phyloP scores from a whole-genome alignment of 64 coral and sea anemone species.

The Catalaphyllia jardinei region DNA sequence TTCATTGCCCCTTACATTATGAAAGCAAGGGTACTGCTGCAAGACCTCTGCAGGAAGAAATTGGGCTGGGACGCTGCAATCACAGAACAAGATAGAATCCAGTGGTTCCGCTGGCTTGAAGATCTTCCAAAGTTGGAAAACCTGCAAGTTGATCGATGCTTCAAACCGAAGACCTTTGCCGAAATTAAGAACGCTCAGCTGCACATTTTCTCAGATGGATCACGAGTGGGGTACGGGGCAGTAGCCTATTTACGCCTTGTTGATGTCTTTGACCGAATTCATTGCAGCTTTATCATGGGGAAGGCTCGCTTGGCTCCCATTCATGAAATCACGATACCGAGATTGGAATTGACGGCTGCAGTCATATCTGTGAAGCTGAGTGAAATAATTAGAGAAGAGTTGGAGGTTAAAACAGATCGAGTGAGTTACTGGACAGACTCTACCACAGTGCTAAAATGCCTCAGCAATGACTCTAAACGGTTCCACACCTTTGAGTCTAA shows the following conservation, averaged over 20 bases:
- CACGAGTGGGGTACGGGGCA: conserved; percentile 18
- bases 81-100: neutral
- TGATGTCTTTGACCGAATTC: neutral
- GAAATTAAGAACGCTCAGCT: neutral
- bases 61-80: too few relatives aligned
- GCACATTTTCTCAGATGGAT: conserved; percentile 28
- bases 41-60: too few relatives aligned
- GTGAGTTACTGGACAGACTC: conserved; percentile 42
- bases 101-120: conserved; percentile 28
- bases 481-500: conserved; percentile 50
- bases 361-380: neutral
- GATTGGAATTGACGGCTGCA: neutral
- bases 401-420: neutral
- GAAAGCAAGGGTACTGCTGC: too few relatives aligned
- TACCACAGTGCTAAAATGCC: conserved; percentile 37
- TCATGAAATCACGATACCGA: neutral
- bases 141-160: neutral
- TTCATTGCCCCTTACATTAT: too few relatives aligned
- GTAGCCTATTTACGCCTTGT: conserved; percentile 29
- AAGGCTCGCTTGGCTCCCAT: conserved; percentile 5
- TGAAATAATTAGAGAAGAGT: neutral
- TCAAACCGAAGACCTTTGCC: conserved; percentile 19
- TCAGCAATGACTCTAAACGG: conserved; percentile 17
- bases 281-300: conserved; percentile 19
- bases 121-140: too few relatives aligned